phyloP scores from a whole-genome alignment of 2,113 vertebrate genomes.

The Coracopsis vasa region DNA sequence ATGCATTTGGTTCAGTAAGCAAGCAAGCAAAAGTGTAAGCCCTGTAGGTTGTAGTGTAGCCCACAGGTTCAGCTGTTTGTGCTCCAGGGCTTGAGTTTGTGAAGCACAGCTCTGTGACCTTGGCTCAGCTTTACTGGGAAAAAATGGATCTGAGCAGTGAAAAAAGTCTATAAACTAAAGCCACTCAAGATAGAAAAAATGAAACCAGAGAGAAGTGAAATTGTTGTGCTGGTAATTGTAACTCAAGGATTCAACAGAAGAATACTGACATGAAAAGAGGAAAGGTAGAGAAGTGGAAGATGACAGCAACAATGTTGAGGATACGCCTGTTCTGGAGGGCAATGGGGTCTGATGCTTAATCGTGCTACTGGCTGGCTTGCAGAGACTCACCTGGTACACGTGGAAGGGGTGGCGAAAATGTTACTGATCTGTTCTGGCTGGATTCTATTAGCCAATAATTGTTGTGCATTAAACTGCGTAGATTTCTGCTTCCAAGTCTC shows the following conservation, averaged over 20 bases:
- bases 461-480: not conserved
- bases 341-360: not conserved
- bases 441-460: not conserved
- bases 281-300: not conserved
- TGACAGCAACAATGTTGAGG: not conserved
- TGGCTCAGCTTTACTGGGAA: not conserved
- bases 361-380: not conserved
- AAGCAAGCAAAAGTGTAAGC: not conserved
- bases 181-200: not conserved
- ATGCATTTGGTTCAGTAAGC: not conserved
- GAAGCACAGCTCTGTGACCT: constrained; percentile 37
- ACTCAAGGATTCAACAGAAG: not conserved
- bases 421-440: not conserved
- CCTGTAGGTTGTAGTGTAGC: not conserved
- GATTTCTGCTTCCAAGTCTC: not conserved
- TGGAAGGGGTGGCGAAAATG: not conserved
- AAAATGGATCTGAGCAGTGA: not conserved
- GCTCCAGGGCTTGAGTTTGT: not conserved
- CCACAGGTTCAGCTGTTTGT: constrained; percentile 1
- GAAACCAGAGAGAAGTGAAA: not conserved
- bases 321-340: not conserved
- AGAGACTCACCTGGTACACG: not conserved
- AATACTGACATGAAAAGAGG: not conserved
- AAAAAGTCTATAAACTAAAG: not conserved
- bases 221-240: not conserved